Evolutionary conservation across 2,888 invertebrate species (phyloP).

Genomic region (Ligdia adustata): DNA sequence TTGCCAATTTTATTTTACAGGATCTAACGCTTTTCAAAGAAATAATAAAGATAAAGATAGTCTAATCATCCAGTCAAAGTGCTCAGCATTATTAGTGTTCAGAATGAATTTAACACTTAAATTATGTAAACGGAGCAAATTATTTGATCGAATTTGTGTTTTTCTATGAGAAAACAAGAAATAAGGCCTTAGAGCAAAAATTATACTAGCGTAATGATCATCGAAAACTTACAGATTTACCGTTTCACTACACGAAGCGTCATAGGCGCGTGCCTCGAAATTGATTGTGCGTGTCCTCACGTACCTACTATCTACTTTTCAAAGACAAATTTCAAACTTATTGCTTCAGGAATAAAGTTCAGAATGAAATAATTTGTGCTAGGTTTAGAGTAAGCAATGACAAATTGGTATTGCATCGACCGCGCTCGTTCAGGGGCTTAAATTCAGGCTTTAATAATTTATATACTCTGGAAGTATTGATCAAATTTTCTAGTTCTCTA

Average conservation of each 20-base stretch:
- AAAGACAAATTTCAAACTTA: slow-evolving; percentile 15
- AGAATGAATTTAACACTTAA: too few relatives aligned
- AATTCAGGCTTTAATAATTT: slow-evolving; percentile 27
- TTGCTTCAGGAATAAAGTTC: slow-evolving; percentile 12
- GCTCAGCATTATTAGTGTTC: too few relatives aligned
- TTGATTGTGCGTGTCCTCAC: slow-evolving; percentile 66
- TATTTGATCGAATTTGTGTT: too few relatives aligned
- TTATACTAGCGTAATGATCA: too few relatives aligned
- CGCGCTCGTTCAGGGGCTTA: slow-evolving; percentile 28
- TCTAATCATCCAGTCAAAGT: too few relatives aligned
- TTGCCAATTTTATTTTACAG: too few relatives aligned
- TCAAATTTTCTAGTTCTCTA: slow-evolving; percentile 25
- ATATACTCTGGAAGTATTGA: slow-evolving; percentile 40
- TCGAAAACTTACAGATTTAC: too few relatives aligned
- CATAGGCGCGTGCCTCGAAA: slow-evolving; percentile 65
- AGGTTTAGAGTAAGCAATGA: slow-evolving; percentile 37
- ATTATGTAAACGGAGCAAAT: too few relatives aligned
- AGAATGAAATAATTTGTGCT: slow-evolving; percentile 2
- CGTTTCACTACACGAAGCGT: slow-evolving; percentile 55
- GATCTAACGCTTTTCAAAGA: too few relatives aligned
- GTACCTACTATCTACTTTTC: slow-evolving; percentile 38
- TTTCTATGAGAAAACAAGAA: too few relatives aligned
- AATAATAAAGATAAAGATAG: too few relatives aligned
- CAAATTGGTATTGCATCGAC: slow-evolving; percentile 60
- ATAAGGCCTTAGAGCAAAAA: too few relatives aligned